Evolutionary conservation across 2,113 vertebrate species (phyloP), one percentile per base, ranked within the genome.

Genomic region (Glaucidium brasilianum): DNA sequence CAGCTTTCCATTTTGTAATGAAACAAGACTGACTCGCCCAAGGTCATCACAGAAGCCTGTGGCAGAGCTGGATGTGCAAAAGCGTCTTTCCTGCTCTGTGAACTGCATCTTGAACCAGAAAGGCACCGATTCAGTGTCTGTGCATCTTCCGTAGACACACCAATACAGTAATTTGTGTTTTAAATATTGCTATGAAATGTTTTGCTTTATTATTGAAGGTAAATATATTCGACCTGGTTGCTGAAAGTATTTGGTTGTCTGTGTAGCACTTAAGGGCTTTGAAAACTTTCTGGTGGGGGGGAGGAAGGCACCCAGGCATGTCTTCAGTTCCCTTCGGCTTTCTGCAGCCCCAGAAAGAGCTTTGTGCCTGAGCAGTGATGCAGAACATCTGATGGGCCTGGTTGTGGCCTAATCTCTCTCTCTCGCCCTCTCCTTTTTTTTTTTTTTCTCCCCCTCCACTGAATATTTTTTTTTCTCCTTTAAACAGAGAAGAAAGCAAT

Each of bases 351-450:
- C 86, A 94, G 97, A 88, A 91, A 60, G 88, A 88, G 91, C 94
- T 96, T 97, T 97, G 94, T 97, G 94, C 63, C 86, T 94, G 95
- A 72, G 92, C 95, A 90, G 85, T 92, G 94, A 95, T 94, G 96
- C 96, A 95, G 95, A 97, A 96, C 95, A 95, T 94, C 94, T 94
- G 66, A 89, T 92, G 93, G 93, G 92, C 80, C 75, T 76, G 77
- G 3, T 49, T 89, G 74, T 88, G 88, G 58, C 87, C 77, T 95
- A 77, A 94, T 93, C 93, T 84, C 43, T 15, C n/a, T 15, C 22
- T 37, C 6, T 50, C 0, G 26, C 1, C 53, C 4, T 39, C 41
- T 68, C 22, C 37, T 32, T 41, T 13, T 11, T 12, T 19, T 14
- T 71, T 41, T n/a, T 41, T 26, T 12, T 30, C 2, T 43, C 4